Percentiles rank a stretch among this genome's conserved stretches.
phyloP scores from a whole-genome alignment of 2,113 vertebrate species.

The Chascanopsetta lugubris region DNA sequence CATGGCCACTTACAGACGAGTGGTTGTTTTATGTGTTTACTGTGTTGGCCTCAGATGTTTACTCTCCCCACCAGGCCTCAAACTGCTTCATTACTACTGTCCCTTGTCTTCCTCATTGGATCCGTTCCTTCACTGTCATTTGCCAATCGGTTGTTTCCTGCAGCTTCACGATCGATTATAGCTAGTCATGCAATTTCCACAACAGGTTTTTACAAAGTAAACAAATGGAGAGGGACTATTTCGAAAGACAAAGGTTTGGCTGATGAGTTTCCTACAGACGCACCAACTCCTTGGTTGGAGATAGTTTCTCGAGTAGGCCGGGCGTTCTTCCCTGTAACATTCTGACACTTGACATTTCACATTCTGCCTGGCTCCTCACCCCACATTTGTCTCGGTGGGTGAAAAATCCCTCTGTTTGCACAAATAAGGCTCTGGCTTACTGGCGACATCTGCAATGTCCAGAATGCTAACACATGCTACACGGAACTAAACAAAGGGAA shows the following conservation, averaged over 20 bases:
- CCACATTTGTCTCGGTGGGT: slow-evolving; percentile 6
- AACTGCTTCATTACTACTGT: background rate
- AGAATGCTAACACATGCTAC: slow-evolving; percentile 18
- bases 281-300: slow-evolving; percentile 35
- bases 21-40: background rate
- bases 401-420: slow-evolving; percentile 11
- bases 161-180: background rate
- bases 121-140: background rate
- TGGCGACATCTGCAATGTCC: background rate
- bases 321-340: slow-evolving; percentile 38
- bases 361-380: slow-evolving; percentile 26
- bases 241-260: slow-evolving; percentile 20
- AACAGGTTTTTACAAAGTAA: too few species aligned
- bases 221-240: too few species aligned
- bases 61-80: background rate
- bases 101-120: background rate
- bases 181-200: too few species aligned
- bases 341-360: slow-evolving; percentile 54
- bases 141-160: background rate
- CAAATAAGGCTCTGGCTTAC: background rate
- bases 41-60: background rate
- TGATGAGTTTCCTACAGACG: slow-evolving; percentile 17
- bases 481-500: slow-evolving; percentile 8
- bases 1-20: background rate
- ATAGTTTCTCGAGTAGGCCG: slow-evolving; percentile 42